A percentile compares a stretch with the other conserved stretches of the same genome.
Evolutionary conservation across 2,888 invertebrate genomes (phyloP).

Genomic region (Ormyrus rosae): DNA sequence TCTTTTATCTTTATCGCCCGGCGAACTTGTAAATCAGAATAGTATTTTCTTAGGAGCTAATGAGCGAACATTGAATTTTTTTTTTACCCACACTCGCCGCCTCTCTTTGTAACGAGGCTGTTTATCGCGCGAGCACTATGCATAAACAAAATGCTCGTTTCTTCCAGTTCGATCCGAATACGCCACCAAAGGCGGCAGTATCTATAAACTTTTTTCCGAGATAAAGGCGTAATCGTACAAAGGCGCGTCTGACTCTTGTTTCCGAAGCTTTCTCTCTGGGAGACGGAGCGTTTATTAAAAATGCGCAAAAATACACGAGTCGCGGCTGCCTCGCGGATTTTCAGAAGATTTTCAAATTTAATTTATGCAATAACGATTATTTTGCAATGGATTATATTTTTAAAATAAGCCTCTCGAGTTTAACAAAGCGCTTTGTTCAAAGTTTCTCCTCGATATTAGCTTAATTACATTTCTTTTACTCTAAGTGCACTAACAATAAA

Average conservation of each 20-base stretch:
- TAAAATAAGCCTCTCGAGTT: too few relatives aligned
- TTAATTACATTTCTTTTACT: too few relatives aligned
- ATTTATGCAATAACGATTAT: too few relatives aligned
- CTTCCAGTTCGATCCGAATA: constrained; percentile 25
- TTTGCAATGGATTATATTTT: too few relatives aligned
- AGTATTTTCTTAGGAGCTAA: background rate
- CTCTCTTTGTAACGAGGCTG: background rate
- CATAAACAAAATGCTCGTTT: constrained; percentile 4
- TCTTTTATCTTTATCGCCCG: too few relatives aligned
- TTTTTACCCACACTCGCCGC: background rate
- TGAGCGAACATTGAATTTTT: background rate
- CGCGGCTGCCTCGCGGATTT: too few relatives aligned
- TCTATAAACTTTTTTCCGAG: constrained; percentile 16
- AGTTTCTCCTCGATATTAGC: too few relatives aligned
- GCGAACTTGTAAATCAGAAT: background rate
- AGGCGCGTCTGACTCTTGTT: background rate
- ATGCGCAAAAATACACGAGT: too few relatives aligned
- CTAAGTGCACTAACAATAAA: too few relatives aligned
- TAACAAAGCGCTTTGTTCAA: background rate
- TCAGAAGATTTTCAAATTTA: too few relatives aligned
- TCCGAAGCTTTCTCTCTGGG: too few relatives aligned
- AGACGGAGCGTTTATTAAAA: too few relatives aligned
- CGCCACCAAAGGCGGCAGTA: background rate
- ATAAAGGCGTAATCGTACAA: constrained; percentile 6
- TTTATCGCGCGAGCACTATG: background rate